phyloP scores from a whole-genome alignment of 2,888 invertebrate genomes.

The Cantharis rufa region DNA sequence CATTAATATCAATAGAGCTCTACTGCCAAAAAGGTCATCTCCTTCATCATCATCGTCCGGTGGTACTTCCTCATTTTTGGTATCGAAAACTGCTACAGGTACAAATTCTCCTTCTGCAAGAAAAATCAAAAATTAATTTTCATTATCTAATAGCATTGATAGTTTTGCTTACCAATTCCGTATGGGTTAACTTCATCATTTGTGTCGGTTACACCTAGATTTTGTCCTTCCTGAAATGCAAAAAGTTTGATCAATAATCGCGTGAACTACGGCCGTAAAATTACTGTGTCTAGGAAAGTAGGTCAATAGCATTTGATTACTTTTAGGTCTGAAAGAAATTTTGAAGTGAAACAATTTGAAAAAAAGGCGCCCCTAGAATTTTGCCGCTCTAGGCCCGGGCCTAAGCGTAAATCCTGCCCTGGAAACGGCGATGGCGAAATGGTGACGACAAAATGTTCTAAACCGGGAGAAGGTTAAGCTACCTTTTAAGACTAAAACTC shows the following conservation, averaged over 20 bases:
- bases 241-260: constrained; percentile 2
- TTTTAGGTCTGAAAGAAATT: neutral
- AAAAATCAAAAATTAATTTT: neutral
- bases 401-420: too few species aligned
- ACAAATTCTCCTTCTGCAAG: constrained; percentile 6
- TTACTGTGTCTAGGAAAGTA: neutral
- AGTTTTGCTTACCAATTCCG: neutral
- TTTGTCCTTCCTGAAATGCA: neutral
- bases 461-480: too few species aligned
- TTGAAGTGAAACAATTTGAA: too few species aligned
- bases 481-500: too few species aligned
- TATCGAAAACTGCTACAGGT: constrained; percentile 7
- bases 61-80: neutral
- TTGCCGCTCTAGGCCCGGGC: too few species aligned
- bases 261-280: neutral
- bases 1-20: neutral
- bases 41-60: constrained; percentile 51
- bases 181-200: neutral
- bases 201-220: neutral
- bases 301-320: neutral
- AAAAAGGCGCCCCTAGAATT: too few species aligned
- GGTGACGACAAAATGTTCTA: too few species aligned
- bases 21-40: neutral
- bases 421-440: too few species aligned
- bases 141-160: too few species aligned